A percentile compares a stretch with the other conserved stretches of the same genome.
Conservation (phyloP, 2,113 vertebrate genomes). For the Paradoxurus hermaphroditus region DNA sequence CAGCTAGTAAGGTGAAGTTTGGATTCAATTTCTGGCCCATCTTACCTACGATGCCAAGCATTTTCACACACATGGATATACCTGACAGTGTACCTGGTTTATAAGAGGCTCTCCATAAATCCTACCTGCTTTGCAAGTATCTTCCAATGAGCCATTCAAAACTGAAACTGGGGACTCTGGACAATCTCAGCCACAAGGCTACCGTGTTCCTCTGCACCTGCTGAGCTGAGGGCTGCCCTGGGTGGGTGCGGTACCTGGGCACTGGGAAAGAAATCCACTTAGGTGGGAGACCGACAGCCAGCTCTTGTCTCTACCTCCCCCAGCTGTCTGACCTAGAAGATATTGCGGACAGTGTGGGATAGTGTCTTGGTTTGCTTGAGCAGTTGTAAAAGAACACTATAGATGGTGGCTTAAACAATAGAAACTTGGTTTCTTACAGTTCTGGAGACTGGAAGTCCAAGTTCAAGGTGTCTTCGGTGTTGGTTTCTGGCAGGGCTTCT, state of each 20-base stretch:
- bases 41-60: background rate
- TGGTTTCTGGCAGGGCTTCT: background rate
- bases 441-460: background rate
- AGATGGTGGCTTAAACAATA: background rate
- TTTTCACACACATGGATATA: background rate
- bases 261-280: background rate
- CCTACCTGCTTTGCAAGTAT: background rate
- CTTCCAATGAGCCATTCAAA: background rate
- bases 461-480: background rate
- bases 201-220: background rate
- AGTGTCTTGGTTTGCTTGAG: background rate
- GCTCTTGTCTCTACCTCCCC: background rate
- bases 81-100: background rate
- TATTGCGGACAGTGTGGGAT: background rate
- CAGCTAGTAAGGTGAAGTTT: background rate
- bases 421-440: background rate
- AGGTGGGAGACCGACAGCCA: too few relatives aligned
- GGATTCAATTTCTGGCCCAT: background rate
- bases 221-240: background rate
- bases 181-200: background rate
- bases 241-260: background rate
- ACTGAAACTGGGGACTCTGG: background rate
- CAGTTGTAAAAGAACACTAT: background rate
- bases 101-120: background rate
- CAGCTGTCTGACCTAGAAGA: background rate